Evolutionary conservation across 2,797 vertebrate genomes (phyloP), one percentile per base, ranked within the genome.

Genomic region (Lerista edwardsae): DNA sequence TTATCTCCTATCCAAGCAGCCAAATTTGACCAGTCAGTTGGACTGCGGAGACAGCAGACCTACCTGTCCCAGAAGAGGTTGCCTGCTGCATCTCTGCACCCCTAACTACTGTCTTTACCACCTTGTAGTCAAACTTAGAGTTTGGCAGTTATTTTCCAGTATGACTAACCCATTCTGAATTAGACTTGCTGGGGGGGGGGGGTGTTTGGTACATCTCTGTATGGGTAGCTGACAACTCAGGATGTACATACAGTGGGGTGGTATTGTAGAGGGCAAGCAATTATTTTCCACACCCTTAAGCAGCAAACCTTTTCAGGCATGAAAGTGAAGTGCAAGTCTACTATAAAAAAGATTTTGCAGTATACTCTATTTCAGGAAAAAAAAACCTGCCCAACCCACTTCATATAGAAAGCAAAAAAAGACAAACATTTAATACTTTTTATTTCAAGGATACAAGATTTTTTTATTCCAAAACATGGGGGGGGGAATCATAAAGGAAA

Each of bases 351-450:
- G 9, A 39, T 51, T 69, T 41, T 21, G 36, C 21, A 69, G 23
- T 19, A 69, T 23, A 34, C 47, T 47, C 6, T 55, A 17, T 55
- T 71, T 71, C 7, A 51, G 9, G 36, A 25, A 19, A 7, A 11
- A 36, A 69, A 51, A 51, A 9, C n/a, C 9, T 51, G 47, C 51
- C 51, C 51, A 55, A 36, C 9, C 25, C 25, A 10, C 39, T 44
- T 72, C 39, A 23, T 21, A 0, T 25, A 95, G 95, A 90, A 93
- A 92, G 91, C 90, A 93, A 96, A 44, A 94, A 91, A 92, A 31
- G 44, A 44, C 4, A 23, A 88, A 94, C 92, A 90, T 96, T 95
- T 95, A 96, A 96, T 96, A 95, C 92, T 95, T 95, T 94, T 89
- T 87, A 87, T 83, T 93, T 86, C 84, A 91, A 89, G 93, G 91